These are phyloP conservation scores for Imbricaverruca yamaguchii DNA, from an alignment of 2,888 invertebrate genomes.

Conservation along the genomic window DNA sequence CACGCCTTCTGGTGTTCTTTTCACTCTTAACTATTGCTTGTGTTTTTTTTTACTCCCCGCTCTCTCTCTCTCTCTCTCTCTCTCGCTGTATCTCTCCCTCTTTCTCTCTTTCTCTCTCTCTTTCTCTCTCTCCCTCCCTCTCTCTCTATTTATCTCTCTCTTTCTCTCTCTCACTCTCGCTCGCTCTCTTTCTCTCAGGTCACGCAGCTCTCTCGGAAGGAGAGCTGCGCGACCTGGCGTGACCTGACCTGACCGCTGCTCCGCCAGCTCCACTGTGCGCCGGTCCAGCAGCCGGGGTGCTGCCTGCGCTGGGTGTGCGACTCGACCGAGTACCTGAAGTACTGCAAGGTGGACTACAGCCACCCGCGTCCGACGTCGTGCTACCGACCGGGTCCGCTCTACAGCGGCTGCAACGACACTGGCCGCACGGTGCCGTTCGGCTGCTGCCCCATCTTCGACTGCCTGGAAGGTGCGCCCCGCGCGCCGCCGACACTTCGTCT, in stretches of 20 bases:
- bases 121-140: too few species aligned
- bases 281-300: background rate
- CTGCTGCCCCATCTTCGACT: background rate
- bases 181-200: too few species aligned
- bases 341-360: background rate
- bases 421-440: background rate
- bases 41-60: too few species aligned
- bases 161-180: too few species aligned
- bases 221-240: background rate
- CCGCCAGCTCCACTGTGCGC: background rate
- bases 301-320: background rate
- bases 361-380: background rate
- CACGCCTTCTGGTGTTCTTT: too few species aligned
- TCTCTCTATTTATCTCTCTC: too few species aligned
- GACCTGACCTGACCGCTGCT: background rate
- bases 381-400: background rate
- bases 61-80: too few species aligned
- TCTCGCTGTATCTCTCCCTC: too few species aligned
- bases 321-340: background rate
- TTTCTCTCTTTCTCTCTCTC: too few species aligned
- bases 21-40: too few species aligned
- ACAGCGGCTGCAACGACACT: background rate
- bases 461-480: background rate
- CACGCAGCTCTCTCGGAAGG: too few species aligned
- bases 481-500: too few species aligned